Evolutionary conservation across 2,113 vertebrate genomes (phyloP), one percentile per base, ranked within the genome.

Genomic region (Pluvianellus socialis): DNA sequence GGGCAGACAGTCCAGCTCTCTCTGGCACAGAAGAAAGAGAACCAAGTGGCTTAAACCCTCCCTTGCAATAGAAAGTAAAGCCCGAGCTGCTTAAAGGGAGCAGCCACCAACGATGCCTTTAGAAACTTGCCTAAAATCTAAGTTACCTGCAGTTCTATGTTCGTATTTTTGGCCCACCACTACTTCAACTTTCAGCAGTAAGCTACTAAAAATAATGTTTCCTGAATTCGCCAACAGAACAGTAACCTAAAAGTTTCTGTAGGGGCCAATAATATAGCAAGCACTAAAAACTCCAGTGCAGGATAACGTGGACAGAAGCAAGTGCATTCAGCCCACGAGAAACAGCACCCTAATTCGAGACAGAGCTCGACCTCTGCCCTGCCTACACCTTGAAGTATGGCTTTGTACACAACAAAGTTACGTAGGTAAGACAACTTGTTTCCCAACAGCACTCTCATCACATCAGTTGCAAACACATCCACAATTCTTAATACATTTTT

Each of bases 391-490:
- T 50, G 12, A 74, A 74, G 24, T 7, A 15, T 18, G 12, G 40
- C 23, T 70, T 44, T 68, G 56, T 44, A 22, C 8, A 61, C 45
- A 79, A 32, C 13, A 28, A 40, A 65, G 44, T 44, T 30, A n/a
- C 0, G 0, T 9, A 45, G 12, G 3, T 22, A 32, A 56, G 45
- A 19, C 10, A 59, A 6, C 16, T 10, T 24, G 21, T 47, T 82
- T 63, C 28, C 47, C 52, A 52, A 28, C 13, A 92, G 26, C n/a
- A 47, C 44, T 75, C 40, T 62, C 35, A n/a, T 26, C 56, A 17
- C 44, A 79, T 20, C 49, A 12, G 4, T 2, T 55, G 35, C 30
- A 75, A 75, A 61, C 5, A 13, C 0, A 0, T 7, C 8, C 42
- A 30, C 28, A 49, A 24, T 12, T 81, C 74, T 20, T 28, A 47